These are phyloP conservation scores for Puntigrus tetrazona DNA, from an alignment of 2,113 vertebrate genomes.

Conservation along the genomic window DNA sequence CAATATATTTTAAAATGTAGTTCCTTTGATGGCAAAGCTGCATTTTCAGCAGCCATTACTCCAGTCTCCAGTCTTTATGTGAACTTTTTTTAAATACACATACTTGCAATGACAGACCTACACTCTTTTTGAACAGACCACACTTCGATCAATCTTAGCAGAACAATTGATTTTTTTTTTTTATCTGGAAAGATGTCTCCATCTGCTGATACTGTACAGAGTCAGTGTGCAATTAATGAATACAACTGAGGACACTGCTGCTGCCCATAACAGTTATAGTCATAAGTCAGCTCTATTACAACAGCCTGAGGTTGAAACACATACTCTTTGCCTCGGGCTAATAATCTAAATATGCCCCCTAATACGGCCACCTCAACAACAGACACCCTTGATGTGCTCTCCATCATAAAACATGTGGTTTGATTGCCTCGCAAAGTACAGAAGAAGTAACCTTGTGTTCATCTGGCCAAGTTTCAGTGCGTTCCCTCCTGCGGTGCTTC, in stretches of 20 bases:
- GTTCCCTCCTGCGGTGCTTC: conserved; percentile 62
- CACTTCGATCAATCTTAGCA: neutral
- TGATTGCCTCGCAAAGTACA: conserved; percentile 23
- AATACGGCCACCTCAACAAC: conserved; percentile 38
- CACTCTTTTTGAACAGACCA: no score
- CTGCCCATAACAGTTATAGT: neutral
- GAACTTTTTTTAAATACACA: neutral
- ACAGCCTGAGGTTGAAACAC: conserved; percentile 36
- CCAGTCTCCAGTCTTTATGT: neutral
- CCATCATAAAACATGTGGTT: neutral
- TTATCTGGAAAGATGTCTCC: neutral
- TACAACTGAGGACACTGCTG: neutral
- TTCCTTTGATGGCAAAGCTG: neutral
- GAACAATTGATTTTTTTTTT: neutral
- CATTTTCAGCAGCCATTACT: neutral
- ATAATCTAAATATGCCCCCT: conserved; percentile 39
- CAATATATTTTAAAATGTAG: neutral
- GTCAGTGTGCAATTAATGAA: neutral
- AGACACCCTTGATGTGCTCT: conserved; percentile 5
- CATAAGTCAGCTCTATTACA: conserved; percentile 15
- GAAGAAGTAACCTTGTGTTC: conserved; percentile 23
- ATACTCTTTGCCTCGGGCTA: conserved; percentile 31
- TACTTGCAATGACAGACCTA: neutral
- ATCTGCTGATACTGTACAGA: conserved; percentile 14
- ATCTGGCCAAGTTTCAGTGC: conserved; percentile 55